A percentile compares a stretch with the other conserved stretches of the same genome.
Evolutionary conservation across 2,888 invertebrate species (phyloP).

Genomic region (Pachymerium ferrugineum): DNA sequence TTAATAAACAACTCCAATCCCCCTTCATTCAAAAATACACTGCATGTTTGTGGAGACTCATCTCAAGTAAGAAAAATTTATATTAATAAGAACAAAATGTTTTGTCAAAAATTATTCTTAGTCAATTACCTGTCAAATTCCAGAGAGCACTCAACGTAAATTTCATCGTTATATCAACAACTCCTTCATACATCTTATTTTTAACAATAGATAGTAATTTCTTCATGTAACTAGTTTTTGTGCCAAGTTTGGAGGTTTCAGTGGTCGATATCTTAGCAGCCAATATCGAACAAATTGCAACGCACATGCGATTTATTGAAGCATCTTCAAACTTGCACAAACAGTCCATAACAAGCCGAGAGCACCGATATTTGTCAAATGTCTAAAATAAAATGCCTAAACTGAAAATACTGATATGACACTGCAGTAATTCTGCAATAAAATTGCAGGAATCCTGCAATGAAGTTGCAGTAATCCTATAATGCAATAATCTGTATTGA

Average conservation of each 20-base stretch:
- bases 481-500: no score
- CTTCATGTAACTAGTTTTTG: constrained; percentile 61
- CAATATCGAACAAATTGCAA: constrained; percentile 71
- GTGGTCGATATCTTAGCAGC: constrained; percentile 60
- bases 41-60: constrained; percentile 65
- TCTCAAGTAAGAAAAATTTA: constrained; percentile 51
- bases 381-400: constrained; percentile 44
- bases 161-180: constrained; percentile 63
- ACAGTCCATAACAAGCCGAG: constrained; percentile 64
- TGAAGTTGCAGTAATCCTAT: no score
- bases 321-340: constrained; percentile 63
- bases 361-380: constrained; percentile 62
- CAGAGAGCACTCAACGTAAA: constrained; percentile 70
- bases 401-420: no score
- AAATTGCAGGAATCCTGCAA: no score
- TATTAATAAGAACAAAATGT: no score
- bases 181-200: constrained; percentile 51
- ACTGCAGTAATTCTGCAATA: no score
- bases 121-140: constrained; percentile 61
- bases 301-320: constrained; percentile 68
- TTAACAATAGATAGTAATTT: constrained; percentile 62
- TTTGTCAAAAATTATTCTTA: no score
- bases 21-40: constrained; percentile 61
- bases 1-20: constrained; percentile 62
- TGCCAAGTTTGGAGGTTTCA: constrained; percentile 62